These are phyloP conservation scores for Falco biarmicus DNA, from an alignment of 2,797 vertebrate species.

Conservation along the genomic window DNA sequence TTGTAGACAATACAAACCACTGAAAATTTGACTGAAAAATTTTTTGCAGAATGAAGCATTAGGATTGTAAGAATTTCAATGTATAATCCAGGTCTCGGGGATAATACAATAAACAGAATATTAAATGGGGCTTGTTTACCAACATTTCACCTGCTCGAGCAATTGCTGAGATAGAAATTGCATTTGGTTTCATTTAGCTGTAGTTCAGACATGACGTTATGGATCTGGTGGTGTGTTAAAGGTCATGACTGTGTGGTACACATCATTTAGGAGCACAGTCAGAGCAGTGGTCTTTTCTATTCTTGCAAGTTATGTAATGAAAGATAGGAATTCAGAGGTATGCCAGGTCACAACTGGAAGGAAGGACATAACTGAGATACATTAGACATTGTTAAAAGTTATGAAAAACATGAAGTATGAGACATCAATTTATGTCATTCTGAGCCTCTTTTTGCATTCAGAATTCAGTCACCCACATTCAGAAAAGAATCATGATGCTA, in stretches of 20 bases:
- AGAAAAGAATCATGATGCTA: background rate
- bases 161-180: background rate
- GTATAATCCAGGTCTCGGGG: background rate
- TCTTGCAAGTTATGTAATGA: background rate
- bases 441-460: background rate
- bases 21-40: background rate
- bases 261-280: background rate
- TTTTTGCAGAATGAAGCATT: background rate
- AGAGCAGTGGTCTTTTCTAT: background rate
- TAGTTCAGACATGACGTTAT: accelerated
- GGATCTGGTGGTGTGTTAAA: background rate
- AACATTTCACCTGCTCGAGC: background rate
- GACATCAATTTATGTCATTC: background rate
- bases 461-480: background rate
- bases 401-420: background rate
- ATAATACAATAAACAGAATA: background rate
- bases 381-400: background rate
- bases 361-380: background rate
- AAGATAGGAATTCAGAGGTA: background rate
- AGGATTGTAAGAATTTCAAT: background rate
- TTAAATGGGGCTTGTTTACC: background rate
- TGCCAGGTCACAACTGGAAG: background rate
- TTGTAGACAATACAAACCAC: background rate
- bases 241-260: background rate
- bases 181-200: background rate